These are phyloP conservation scores for Helicolenus hilgendorfi DNA, from an alignment of 2,797 vertebrate genomes.

Conservation along the genomic window DNA sequence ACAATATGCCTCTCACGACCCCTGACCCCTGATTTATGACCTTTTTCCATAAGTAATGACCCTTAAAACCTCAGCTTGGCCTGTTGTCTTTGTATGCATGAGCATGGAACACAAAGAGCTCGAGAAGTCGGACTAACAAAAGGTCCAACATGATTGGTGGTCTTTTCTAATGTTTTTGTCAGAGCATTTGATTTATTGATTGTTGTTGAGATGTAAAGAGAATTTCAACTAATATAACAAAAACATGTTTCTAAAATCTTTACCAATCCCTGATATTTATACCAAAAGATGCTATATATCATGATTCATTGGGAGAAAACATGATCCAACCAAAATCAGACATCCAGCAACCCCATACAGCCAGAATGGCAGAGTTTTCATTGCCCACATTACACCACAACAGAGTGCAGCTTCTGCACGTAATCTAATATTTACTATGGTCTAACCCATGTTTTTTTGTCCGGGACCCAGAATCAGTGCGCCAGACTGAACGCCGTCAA, in stretches of 20 bases:
- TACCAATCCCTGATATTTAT: not conserved
- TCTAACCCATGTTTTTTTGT: slow-evolving; percentile 15
- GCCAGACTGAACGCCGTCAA: slow-evolving; percentile 3
- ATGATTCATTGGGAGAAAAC: not conserved
- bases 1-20: slow-evolving; percentile 58
- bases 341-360: not conserved
- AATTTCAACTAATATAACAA: no score
- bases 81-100: slow-evolving; percentile 19
- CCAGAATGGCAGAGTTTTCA: not conserved
- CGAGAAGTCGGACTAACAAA: not conserved
- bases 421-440: slow-evolving; percentile 43
- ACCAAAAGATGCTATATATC: not conserved
- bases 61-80: not conserved
- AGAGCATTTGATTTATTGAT: not conserved
- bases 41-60: slow-evolving; percentile 39
- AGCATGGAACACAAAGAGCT: not conserved
- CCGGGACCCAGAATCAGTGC: slow-evolving; percentile 46
- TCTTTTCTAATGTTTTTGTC: not conserved
- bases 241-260: no score
- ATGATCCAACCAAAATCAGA: not conserved
- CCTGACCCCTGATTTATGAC: slow-evolving; percentile 69
- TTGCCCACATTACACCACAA: not conserved
- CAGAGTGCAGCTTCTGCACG: not conserved
- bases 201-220: no score
- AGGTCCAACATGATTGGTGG: not conserved